Evolutionary conservation across 2,113 vertebrate genomes (phyloP).

Genomic region (Aptenodytes forsteri): DNA sequence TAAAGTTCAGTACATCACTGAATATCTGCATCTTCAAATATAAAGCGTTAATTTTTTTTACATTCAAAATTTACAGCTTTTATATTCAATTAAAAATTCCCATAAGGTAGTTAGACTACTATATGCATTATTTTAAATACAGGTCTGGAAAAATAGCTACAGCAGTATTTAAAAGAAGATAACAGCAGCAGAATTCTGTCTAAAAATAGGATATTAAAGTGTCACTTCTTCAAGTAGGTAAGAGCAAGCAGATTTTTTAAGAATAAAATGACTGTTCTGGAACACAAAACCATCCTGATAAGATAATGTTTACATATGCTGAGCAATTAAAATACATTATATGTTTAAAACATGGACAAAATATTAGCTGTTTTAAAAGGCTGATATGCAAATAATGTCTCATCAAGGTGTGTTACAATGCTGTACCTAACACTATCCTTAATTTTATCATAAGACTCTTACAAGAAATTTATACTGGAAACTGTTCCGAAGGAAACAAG

Average conservation of each 20-base stretch:
- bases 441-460: neutral
- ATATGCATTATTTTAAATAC: conserved; percentile 49
- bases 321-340: neutral
- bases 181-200: conserved; percentile 61
- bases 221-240: conserved; percentile 51
- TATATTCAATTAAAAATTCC: conserved; percentile 63
- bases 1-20: neutral
- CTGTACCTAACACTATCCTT: neutral
- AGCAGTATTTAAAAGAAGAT: conserved; percentile 57
- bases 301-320: neutral
- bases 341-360: conserved; percentile 6
- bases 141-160: conserved; percentile 71
- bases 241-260: conserved; percentile 41
- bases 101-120: conserved; percentile 48
- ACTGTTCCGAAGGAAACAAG: neutral
- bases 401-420: neutral
- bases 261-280: conserved; percentile 22
- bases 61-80: conserved; percentile 65
- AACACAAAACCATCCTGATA: conserved; percentile 16
- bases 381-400: neutral
- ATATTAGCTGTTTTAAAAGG: neutral
- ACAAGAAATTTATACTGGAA: neutral
- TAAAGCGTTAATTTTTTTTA: conserved; percentile 55
- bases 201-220: conserved; percentile 65
- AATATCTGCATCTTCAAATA: conserved; percentile 51